Percentiles rank a stretch among this genome's conserved stretches.
These are phyloP conservation scores for Trachops cirrhosus DNA, from an alignment of 2,797 vertebrate species.

Conservation along the genomic window DNA sequence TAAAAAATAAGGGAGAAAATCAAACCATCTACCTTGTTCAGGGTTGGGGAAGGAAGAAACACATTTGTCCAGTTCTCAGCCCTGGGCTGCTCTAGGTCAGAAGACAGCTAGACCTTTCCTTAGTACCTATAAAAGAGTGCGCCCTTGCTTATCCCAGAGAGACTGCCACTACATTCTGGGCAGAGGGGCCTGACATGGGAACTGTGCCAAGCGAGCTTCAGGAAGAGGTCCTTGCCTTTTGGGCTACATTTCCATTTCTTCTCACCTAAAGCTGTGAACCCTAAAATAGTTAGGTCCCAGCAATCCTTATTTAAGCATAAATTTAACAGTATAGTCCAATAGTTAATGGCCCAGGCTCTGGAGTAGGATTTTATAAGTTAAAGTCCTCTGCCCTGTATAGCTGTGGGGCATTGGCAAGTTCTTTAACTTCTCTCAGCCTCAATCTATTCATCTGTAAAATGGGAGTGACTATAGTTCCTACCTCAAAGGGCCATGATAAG, in stretches of 20 bases:
- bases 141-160: not conserved
- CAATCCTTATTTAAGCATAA: not conserved
- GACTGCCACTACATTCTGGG: not conserved
- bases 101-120: not conserved
- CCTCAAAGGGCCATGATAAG: not conserved
- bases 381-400: not conserved
- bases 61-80: not conserved
- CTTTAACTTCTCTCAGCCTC: not conserved
- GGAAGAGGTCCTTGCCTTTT: not conserved
- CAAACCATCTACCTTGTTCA: not conserved
- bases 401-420: not conserved
- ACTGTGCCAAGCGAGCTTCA: not conserved
- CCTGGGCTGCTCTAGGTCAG: not conserved
- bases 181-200: too few relatives aligned
- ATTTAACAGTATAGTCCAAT: not conserved
- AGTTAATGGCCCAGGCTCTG: not conserved
- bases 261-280: not conserved
- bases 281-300: not conserved
- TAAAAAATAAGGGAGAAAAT: not conserved
- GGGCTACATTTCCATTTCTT: not conserved
- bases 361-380: not conserved
- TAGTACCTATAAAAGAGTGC: not conserved
- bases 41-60: not conserved
- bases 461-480: not conserved
- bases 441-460: constrained; percentile 4